phyloP scores from a whole-genome alignment of 2,888 invertebrate species.

The Apotomis betuletana region DNA sequence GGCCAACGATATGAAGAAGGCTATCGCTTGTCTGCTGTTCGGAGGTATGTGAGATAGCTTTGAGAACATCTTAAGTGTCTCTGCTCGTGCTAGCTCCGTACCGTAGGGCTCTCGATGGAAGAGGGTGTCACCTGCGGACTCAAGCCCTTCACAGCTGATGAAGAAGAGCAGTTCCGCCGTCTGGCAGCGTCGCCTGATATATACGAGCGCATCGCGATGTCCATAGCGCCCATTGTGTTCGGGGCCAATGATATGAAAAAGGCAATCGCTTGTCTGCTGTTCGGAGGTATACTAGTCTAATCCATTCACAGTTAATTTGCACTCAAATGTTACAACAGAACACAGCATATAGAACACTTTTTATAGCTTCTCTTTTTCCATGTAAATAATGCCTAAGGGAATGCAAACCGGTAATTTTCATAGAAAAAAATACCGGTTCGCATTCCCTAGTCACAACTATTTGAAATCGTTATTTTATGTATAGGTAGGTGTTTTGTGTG shows the following conservation, averaged over 20 bases:
- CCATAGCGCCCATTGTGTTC: conserved; percentile 98
- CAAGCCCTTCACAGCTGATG: conserved; percentile 75
- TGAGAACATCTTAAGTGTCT: conserved; percentile 81
- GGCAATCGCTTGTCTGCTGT: conserved; percentile 90
- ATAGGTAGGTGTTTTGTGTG: no score
- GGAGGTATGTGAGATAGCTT: neutral
- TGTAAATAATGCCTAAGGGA: no score
- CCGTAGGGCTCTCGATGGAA: conserved; percentile 95
- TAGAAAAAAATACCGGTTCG: no score
- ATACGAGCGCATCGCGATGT: conserved; percentile 94
- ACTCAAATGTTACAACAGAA: no score
- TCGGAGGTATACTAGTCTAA: neutral
- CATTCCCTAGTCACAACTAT: no score
- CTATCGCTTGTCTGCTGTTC: conserved; percentile 88
- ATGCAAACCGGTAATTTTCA: no score
- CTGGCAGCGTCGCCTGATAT: conserved; percentile 93
- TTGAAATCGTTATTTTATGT: no score
- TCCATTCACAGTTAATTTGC: no score
- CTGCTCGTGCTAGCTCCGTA: conserved; percentile 96
- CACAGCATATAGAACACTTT: no score
- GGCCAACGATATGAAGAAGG: conserved; percentile 96
- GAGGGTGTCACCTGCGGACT: conserved; percentile 89
- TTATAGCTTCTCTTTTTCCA: no score
- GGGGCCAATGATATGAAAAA: conserved; percentile 98
- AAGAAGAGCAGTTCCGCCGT: conserved; percentile 89